Base-by-base conservation (phyloP, 2,797 vertebrate genomes). In the Babyrousa celebensis region DNA sequence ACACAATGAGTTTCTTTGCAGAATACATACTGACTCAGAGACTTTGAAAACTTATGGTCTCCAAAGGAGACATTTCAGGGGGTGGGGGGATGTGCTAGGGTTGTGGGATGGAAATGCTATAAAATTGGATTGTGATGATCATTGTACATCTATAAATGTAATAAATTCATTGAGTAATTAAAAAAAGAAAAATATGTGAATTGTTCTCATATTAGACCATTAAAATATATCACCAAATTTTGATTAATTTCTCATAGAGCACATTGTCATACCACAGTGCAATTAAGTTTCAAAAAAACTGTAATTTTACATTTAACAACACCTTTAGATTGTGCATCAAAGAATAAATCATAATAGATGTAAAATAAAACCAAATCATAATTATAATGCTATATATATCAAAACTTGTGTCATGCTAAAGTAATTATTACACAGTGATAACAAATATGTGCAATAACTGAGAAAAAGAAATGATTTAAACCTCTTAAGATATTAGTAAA, bases 331-430 rank as follows among this genome's bases (percentile, higher is more conserved):
- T 79, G 27, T 83, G 43, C 14, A 77, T 74, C 32, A 82, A 40
- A 67, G 63, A 62, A 74, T 29, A 86, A 96, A 85, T 63, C 60
- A 75, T 25, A 77, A 60, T 94, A 40, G 14, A 72, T 63, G 85
- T 85, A 93, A 90, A 77, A 89, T 82, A 87, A 89, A 90, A 79
- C 25, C 58, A 82, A 77, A 56, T 77, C 17, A 52, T 85, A 77
- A 70, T 85, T 74, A 43, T 40, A 86, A 71, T 86, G 32, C 9
- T 18, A 7, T 6, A 56, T 67, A 86, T 63, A 89, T 91, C 21
- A 91, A 62, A 85, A 70, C 43, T 67, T 83, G 12, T 83, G 71
- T 94, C 25, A 63, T 54, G 23, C 52, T 95, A 93, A 89, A 93
- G 4, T 43, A 94, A 65, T 80, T 62, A 20, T 74, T 20, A 3